phyloP scores from a whole-genome alignment of 2,797 vertebrate genomes.

The Smutsia temminckii region DNA sequence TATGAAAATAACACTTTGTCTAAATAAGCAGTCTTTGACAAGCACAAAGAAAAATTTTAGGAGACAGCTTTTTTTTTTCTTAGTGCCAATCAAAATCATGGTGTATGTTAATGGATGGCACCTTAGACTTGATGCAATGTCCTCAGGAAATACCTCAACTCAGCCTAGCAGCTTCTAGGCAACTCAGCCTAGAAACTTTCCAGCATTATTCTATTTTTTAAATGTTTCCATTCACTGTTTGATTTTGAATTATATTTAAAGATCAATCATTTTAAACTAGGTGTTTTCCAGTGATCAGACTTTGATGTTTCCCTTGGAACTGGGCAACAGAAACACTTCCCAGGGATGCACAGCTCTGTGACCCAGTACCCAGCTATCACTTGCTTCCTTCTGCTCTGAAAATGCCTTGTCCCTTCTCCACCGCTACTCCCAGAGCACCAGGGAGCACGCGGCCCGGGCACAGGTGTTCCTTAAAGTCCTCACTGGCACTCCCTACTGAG shows the following conservation, averaged over 20 bases:
- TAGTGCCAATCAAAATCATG: neutral
- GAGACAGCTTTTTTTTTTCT: neutral
- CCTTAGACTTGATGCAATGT: neutral
- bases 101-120: neutral
- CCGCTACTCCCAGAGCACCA: neutral
- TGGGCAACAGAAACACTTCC: neutral
- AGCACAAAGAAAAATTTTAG: neutral
- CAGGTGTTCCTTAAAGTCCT: neutral
- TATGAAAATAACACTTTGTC: neutral
- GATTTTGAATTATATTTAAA: neutral
- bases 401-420: neutral
- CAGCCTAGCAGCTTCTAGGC: neutral
- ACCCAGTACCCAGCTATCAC: neutral
- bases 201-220: neutral
- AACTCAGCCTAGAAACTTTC: neutral
- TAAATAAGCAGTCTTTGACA: neutral
- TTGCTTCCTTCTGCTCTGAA: neutral
- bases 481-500: neutral
- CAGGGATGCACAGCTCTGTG: neutral
- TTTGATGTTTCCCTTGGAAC: neutral
- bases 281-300: neutral
- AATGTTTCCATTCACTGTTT: neutral
- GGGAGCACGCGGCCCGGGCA: neutral
- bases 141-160: neutral
- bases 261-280: neutral